Conservation (phyloP, 2,113 vertebrate species). For the Callionymus lyra region DNA sequence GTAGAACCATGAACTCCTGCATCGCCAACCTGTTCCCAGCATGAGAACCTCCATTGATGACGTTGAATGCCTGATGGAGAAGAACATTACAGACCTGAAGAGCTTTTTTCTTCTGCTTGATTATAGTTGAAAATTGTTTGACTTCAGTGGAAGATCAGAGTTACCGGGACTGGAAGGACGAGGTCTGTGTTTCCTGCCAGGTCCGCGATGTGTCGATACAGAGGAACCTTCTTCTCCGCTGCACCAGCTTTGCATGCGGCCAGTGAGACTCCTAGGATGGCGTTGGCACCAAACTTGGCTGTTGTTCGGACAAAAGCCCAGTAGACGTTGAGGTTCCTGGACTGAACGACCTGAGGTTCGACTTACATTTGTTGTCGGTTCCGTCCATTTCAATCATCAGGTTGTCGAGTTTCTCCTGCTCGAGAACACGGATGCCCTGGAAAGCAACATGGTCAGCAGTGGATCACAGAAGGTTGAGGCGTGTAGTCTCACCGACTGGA, state of each 20-base stretch:
- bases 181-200: conserved; percentile 83
- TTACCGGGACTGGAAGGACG: conserved; percentile 86
- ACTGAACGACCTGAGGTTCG: conserved; percentile 1
- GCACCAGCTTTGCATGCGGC: conserved; percentile 88
- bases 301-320: conserved; percentile 18
- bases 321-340: conserved; percentile 9
- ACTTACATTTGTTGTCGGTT: conserved; percentile 88
- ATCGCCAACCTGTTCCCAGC: conserved; percentile 88
- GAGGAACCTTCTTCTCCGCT: conserved; percentile 77
- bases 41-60: conserved; percentile 87
- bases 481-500: conserved; percentile 84
- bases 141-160: conserved; percentile 19
- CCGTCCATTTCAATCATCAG: conserved; percentile 85
- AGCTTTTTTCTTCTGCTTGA: no score
- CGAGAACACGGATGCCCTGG: conserved; percentile 79
- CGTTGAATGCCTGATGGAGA: conserved; percentile 79
- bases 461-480: no score
- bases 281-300: conserved; percentile 89
- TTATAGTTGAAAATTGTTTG: not conserved
- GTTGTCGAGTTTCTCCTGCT: conserved; percentile 85
- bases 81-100: not conserved
- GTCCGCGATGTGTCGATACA: conserved; percentile 88
- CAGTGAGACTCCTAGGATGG: conserved; percentile 84
- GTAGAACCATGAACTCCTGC: conserved; percentile 93
- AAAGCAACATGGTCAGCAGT: no score